Evolutionary conservation across 2,888 invertebrate genomes (phyloP).

Genomic region (Chymomyza amoena): DNA sequence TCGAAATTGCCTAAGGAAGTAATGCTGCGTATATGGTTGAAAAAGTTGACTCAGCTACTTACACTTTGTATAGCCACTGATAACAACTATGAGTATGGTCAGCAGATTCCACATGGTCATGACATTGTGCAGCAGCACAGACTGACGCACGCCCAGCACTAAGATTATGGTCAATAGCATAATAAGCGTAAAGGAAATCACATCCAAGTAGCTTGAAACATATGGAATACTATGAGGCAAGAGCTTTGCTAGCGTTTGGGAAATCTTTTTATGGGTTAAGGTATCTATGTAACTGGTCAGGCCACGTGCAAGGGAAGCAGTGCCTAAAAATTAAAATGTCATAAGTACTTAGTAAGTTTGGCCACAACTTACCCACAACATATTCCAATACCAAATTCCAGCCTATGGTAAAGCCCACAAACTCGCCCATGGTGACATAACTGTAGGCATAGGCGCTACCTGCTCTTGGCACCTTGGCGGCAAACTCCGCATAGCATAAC

Average conservation of each 20-base stretch:
- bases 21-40: not conserved
- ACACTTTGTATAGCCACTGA: slow-evolving; percentile 92
- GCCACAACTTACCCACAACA: slow-evolving; percentile 77
- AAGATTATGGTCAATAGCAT: slow-evolving; percentile 83
- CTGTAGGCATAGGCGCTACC: slow-evolving; percentile 93
- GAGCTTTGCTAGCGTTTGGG: slow-evolving; percentile 79
- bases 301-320: slow-evolving; percentile 87
- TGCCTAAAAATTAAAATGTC: slow-evolving; percentile 80
- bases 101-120: slow-evolving; percentile 92
- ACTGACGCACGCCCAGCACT: slow-evolving; percentile 88
- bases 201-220: slow-evolving; percentile 85
- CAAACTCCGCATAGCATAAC: slow-evolving; percentile 91
- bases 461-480: slow-evolving; percentile 88
- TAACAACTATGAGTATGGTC: slow-evolving; percentile 89
- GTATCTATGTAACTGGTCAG: slow-evolving; percentile 86
- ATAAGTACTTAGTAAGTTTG: too few species aligned
- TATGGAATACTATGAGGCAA: slow-evolving; percentile 83
- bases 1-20: slow-evolving; percentile 82
- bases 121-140: slow-evolving; percentile 92
- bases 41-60: slow-evolving; percentile 51
- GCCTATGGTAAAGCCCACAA: slow-evolving; percentile 89
- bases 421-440: slow-evolving; percentile 89
- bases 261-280: slow-evolving; percentile 82
- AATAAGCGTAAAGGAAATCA: slow-evolving; percentile 84
- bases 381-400: slow-evolving; percentile 91